phyloP scores from a whole-genome alignment of 2,113 vertebrate species.

The Heliornis fulica region DNA sequence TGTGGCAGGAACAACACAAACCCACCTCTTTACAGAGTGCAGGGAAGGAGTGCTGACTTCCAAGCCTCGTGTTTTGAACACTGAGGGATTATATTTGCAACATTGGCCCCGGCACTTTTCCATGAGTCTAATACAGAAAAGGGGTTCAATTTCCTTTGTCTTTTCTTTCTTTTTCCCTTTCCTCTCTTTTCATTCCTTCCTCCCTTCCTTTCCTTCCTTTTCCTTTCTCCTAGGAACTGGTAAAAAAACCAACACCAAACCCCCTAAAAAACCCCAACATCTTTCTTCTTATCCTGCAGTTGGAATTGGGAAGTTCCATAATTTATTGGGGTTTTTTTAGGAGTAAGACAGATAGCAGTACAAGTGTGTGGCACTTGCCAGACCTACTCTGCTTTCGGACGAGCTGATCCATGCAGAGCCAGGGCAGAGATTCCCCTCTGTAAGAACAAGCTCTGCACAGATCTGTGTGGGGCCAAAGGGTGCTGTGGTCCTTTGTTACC shows the following conservation, averaged over 20 bases:
- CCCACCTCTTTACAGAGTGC: neutral
- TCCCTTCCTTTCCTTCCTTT: neutral
- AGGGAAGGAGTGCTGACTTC: neutral
- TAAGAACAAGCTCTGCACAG: accelerated
- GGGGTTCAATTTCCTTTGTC: neutral
- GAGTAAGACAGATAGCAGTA: accelerated
- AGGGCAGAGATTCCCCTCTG: neutral
- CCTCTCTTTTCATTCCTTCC: neutral
- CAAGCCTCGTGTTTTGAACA: neutral
- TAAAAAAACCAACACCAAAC: neutral
- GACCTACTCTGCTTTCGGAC: neutral
- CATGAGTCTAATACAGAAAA: neutral
- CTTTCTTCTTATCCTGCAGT: neutral
- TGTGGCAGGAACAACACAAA: neutral
- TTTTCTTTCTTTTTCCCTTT: neutral
- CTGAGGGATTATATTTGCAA: neutral
- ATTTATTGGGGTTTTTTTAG: neutral
- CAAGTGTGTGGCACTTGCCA: too few species aligned
- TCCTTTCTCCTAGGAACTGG: neutral
- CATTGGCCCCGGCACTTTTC: neutral
- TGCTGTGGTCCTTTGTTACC: accelerated
- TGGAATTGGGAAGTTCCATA: neutral
- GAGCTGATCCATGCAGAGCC: accelerated
- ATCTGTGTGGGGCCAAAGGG: neutral
- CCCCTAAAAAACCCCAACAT: neutral